phyloP scores from a whole-genome alignment of 2,113 vertebrate species.

The Brachyistius frenatus region DNA sequence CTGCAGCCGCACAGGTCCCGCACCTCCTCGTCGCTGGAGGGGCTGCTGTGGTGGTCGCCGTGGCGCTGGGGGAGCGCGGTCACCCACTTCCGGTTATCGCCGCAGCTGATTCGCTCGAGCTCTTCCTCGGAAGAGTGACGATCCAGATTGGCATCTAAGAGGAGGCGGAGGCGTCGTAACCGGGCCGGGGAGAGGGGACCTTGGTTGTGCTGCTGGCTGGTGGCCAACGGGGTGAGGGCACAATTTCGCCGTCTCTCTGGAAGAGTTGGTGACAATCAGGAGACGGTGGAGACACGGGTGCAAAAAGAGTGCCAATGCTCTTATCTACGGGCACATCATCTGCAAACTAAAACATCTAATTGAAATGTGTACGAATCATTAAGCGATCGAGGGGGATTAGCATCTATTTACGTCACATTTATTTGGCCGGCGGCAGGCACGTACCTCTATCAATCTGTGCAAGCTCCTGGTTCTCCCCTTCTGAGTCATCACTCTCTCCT shows the following conservation, averaged over 20 bases:
- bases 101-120: conserved; percentile 89
- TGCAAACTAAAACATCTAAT: background rate
- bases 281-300: background rate
- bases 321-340: background rate
- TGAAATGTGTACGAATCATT: background rate
- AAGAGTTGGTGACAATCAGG: conserved; percentile 32
- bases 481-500: conserved; percentile 92
- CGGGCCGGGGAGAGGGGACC: conserved; percentile 86
- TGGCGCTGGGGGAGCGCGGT: conserved; percentile 79
- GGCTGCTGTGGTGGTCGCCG: conserved; percentile 84
- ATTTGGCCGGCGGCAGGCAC: conserved; percentile 2
- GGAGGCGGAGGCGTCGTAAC: conserved; percentile 85
- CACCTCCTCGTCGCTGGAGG: conserved; percentile 94
- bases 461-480: conserved; percentile 94
- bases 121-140: conserved; percentile 93
- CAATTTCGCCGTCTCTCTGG: conserved; percentile 90
- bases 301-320: background rate
- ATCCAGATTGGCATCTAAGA: conserved; percentile 89
- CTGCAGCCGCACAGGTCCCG: conserved; percentile 86
- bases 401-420: background rate
- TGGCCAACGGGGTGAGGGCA: conserved; percentile 88
- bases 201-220: conserved; percentile 92
- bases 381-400: background rate
- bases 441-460: conserved; percentile 94
- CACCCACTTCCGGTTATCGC: conserved; percentile 89